Conservation (phyloP, 2,888 invertebrate species). For the Bembecia ichneumoniformis region DNA sequence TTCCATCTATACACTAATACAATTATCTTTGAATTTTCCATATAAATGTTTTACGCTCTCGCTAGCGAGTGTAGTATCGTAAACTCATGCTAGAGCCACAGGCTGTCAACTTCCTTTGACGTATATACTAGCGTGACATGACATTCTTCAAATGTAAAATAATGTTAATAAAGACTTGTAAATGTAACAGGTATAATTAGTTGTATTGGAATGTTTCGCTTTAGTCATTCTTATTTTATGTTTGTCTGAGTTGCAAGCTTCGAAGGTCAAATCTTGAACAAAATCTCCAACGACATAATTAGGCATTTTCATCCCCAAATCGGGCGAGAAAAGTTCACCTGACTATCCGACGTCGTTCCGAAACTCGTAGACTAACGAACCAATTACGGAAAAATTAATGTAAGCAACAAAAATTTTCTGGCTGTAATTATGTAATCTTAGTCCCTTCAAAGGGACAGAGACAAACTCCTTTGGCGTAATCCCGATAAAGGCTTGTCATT, state of each 20-base stretch:
- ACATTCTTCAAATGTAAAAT: too few species aligned
- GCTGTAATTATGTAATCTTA: slow-evolving; percentile 12
- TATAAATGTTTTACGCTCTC: too few species aligned
- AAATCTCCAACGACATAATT: slow-evolving; percentile 15
- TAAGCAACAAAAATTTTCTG: slow-evolving; percentile 4
- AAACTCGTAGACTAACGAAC: slow-evolving; percentile 26
- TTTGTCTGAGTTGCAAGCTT: neutral
- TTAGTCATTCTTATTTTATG: too few species aligned
- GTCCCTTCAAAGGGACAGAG: slow-evolving; percentile 10
- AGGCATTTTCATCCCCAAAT: slow-evolving; percentile 21
- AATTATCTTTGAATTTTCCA: too few species aligned
- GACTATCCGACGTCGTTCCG: slow-evolving; percentile 12
- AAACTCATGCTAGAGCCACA: too few species aligned
- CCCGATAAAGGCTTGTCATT: slow-evolving; percentile 26
- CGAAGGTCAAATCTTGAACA: neutral
- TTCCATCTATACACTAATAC: too few species aligned
- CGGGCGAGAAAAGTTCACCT: slow-evolving; percentile 15
- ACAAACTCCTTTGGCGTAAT: slow-evolving; percentile 18
- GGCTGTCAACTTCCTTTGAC: too few species aligned
- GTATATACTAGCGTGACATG: too few species aligned
- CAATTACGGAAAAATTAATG: slow-evolving; percentile 25
- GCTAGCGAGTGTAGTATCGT: too few species aligned
- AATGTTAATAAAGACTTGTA: too few species aligned
- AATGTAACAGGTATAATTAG: too few species aligned
- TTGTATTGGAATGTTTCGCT: too few species aligned